Percentiles rank a stretch among this genome's conserved stretches.
Evolutionary conservation across 1,140 invertebrate genomes (phyloP).

Genomic region (Euglossa dilemma): DNA sequence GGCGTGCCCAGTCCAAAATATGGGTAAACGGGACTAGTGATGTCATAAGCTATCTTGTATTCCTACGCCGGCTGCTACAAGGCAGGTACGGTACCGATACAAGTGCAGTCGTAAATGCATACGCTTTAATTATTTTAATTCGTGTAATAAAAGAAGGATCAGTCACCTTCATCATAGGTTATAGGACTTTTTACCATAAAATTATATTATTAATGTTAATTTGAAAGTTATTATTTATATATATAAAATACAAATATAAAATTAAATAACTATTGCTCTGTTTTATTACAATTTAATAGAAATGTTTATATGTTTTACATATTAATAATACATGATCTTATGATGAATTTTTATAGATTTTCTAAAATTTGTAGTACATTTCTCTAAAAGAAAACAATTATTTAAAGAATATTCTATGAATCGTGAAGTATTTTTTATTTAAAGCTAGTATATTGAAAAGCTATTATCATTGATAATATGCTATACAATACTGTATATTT

Average conservation of each 20-base stretch:
- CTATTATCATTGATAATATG: too few relatives aligned
- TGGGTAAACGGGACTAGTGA: conserved; percentile 74
- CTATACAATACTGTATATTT: too few relatives aligned
- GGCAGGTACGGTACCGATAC: conserved; percentile 43
- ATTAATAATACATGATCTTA: not conserved
- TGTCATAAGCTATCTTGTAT: conserved; percentile 72
- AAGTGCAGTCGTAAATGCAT: not conserved
- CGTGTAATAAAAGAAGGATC: not conserved
- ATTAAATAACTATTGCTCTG: not conserved
- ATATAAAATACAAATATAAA: not conserved
- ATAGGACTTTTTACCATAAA: not conserved
- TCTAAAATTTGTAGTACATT: not conserved
- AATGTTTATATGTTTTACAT: not conserved
- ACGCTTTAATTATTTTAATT: not conserved
- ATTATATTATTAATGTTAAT: not conserved
- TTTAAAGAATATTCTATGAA: not conserved
- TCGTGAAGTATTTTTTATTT: not conserved
- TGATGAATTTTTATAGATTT: not conserved
- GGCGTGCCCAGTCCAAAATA: conserved; percentile 74
- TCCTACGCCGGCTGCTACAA: conserved; percentile 64
- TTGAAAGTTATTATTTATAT: not conserved
- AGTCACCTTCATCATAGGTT: not conserved
- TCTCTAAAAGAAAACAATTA: not conserved
- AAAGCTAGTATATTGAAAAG: not conserved
- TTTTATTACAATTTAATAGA: not conserved